Conservation (phyloP, 2,888 invertebrate species). For the Archaeoteleia sp. region DNA sequence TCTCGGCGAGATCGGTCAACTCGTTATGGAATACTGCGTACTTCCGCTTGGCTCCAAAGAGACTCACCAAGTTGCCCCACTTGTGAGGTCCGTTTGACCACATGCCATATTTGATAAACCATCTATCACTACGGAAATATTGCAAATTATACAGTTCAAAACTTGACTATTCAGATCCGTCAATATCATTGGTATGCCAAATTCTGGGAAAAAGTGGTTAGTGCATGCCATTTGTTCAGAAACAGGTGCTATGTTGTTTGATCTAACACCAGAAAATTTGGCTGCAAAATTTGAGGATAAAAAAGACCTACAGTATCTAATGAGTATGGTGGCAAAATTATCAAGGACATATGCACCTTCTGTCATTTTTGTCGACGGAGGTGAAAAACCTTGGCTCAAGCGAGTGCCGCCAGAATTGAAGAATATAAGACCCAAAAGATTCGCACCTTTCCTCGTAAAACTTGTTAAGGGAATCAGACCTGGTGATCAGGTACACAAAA, state of each 20-base stretch:
- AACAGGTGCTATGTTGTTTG: slow-evolving; percentile 81
- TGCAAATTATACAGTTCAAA: no score
- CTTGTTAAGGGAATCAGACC: slow-evolving; percentile 81
- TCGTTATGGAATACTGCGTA: slow-evolving; percentile 79
- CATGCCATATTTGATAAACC: slow-evolving; percentile 28
- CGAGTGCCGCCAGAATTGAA: slow-evolving; percentile 80
- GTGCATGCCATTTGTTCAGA: slow-evolving; percentile 85
- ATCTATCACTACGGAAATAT: slow-evolving; percentile 10
- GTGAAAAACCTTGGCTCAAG: slow-evolving; percentile 82
- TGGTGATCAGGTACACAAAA: slow-evolving; percentile 78
- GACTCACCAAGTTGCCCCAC: slow-evolving; percentile 64
- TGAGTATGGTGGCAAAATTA: slow-evolving; percentile 81
- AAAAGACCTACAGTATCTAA: slow-evolving; percentile 81
- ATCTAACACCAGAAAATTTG: slow-evolving; percentile 82
- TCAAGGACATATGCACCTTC: slow-evolving; percentile 83
- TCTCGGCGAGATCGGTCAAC: slow-evolving; percentile 79
- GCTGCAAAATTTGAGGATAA: slow-evolving; percentile 83
- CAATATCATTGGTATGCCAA: slow-evolving; percentile 82
- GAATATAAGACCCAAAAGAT: slow-evolving; percentile 81
- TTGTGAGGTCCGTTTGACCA: slow-evolving; percentile 59
- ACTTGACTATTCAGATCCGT: slow-evolving; percentile 76
- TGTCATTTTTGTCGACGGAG: slow-evolving; percentile 82
- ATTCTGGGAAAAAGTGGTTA: slow-evolving; percentile 83
- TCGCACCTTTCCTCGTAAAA: slow-evolving; percentile 82
- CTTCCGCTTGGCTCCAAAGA: slow-evolving; percentile 76